These are phyloP conservation scores for Alexandromys fortis DNA, from an alignment of 2,113 vertebrate genomes.

Conservation along the genomic window DNA sequence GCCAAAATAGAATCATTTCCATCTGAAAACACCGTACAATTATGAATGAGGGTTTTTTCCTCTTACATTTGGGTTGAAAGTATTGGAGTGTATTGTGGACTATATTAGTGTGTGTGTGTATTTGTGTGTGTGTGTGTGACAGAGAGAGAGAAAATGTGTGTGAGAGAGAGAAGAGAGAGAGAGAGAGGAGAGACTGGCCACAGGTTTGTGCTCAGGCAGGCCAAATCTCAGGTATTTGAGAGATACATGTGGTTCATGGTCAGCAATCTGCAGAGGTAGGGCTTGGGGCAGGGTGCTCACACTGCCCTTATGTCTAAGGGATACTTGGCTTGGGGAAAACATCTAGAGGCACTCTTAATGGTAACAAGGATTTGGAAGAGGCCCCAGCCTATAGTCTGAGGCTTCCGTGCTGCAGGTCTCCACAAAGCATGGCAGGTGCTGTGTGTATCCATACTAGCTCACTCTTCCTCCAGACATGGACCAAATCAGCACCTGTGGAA, in stretches of 20 bases:
- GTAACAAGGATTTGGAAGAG: neutral
- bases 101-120: accelerated
- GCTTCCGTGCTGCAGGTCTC: neutral
- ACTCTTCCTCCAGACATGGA: no score
- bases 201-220: accelerated
- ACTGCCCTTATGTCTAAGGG: accelerated
- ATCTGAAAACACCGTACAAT: neutral
- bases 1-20: neutral
- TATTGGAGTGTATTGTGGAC: accelerated
- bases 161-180: neutral
- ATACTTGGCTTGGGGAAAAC: neutral
- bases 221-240: accelerated
- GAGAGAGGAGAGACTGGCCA: accelerated
- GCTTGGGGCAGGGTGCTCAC: accelerated
- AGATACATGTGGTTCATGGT: accelerated
- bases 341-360: neutral
- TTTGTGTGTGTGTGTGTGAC: neutral
- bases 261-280: accelerated
- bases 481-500: neutral
- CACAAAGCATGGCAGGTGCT: neutral
- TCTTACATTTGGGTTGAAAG: neutral
- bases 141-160: neutral
- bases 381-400: no score
- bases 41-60: neutral
- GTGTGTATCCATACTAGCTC: accelerated